A percentile compares a stretch with the other conserved stretches of the same genome.
These are phyloP conservation scores for Drosophila busckii DNA, from an alignment of 1,140 invertebrate species.

Conservation along the genomic window DNA sequence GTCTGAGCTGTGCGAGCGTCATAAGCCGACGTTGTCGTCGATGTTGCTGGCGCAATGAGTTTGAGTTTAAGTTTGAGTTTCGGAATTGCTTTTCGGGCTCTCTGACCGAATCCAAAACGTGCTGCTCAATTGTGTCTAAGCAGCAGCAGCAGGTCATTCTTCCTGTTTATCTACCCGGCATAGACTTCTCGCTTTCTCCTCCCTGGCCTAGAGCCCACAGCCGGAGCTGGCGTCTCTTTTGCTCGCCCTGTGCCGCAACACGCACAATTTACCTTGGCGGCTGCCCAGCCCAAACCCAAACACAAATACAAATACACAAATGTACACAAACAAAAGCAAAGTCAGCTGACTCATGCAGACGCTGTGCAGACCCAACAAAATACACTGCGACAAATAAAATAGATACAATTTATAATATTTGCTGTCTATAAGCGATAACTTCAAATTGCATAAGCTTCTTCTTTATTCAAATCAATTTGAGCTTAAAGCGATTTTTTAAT, in stretches of 20 bases:
- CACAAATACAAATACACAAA: conserved; percentile 37
- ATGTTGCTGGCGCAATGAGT: conserved; percentile 39
- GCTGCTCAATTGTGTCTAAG: conserved; percentile 42
- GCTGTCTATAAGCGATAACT: too few relatives aligned
- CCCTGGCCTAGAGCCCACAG: too few relatives aligned
- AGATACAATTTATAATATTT: too few relatives aligned
- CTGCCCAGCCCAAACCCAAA: conserved; percentile 10
- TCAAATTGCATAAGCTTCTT: too few relatives aligned
- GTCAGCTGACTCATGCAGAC: conserved; percentile 72
- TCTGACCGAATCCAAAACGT: conserved; percentile 7
- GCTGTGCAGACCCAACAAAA: conserved; percentile 11
- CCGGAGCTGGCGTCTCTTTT: too few relatives aligned
- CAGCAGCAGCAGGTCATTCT: conserved; percentile 76
- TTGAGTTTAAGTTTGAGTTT: conserved; percentile 25
- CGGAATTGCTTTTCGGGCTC: conserved; percentile 13
- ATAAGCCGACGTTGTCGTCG: conserved; percentile 27
- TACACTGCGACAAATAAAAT: too few relatives aligned
- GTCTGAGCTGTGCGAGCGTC: conserved; percentile 48
- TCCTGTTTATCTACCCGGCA: conserved; percentile 57
- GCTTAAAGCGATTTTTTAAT: too few relatives aligned
- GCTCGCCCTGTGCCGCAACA: conserved; percentile 49
- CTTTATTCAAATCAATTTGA: too few relatives aligned
- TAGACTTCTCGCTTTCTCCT: background rate
- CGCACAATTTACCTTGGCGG: conserved; percentile 74
- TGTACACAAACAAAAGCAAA: conserved; percentile 65